These are phyloP conservation scores for Melanerpes aurifrons DNA, from an alignment of 2,113 vertebrate genomes.

Conservation along the genomic window DNA sequence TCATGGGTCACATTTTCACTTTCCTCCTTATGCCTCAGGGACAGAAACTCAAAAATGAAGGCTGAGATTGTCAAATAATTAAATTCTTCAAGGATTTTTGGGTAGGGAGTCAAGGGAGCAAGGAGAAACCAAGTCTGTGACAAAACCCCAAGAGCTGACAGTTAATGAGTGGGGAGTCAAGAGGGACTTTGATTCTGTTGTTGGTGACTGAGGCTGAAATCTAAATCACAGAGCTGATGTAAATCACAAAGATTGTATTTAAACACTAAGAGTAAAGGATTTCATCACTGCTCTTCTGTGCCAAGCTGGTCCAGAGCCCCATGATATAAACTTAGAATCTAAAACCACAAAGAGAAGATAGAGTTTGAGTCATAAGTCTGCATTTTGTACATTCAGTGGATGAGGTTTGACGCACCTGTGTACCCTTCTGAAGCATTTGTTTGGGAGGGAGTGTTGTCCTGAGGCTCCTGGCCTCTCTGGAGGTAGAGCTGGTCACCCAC, in stretches of 20 bases:
- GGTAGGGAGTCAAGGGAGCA: not conserved
- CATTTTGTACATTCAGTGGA: not conserved
- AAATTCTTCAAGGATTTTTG: not conserved
- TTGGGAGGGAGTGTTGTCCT: not conserved
- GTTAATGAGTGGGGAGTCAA: not conserved
- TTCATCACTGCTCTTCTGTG: not conserved
- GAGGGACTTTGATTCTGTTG: not conserved
- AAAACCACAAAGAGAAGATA: not conserved
- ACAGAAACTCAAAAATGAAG: conserved; percentile 45
- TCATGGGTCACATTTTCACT: conserved; percentile 33
- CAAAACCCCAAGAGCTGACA: conserved; percentile 4
- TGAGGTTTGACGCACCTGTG: not conserved
- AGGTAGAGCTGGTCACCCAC: not conserved
- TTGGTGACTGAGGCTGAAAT: not conserved
- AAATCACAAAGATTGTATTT: not conserved
- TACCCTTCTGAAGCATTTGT: not conserved
- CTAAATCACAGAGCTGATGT: not conserved
- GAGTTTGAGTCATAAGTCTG: not conserved
- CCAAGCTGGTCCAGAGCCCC: not conserved
- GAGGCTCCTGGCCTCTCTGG: not conserved
- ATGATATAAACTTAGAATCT: not conserved
- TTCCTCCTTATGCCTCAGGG: conserved; percentile 7
- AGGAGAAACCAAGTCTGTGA: not conserved
- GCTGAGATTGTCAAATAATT: conserved; percentile 30
- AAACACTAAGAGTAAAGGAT: not conserved